A percentile compares a stretch with the other conserved stretches of the same genome.
phyloP scores from a whole-genome alignment of 2,888 invertebrate species.

The Melanostoma scalare region DNA sequence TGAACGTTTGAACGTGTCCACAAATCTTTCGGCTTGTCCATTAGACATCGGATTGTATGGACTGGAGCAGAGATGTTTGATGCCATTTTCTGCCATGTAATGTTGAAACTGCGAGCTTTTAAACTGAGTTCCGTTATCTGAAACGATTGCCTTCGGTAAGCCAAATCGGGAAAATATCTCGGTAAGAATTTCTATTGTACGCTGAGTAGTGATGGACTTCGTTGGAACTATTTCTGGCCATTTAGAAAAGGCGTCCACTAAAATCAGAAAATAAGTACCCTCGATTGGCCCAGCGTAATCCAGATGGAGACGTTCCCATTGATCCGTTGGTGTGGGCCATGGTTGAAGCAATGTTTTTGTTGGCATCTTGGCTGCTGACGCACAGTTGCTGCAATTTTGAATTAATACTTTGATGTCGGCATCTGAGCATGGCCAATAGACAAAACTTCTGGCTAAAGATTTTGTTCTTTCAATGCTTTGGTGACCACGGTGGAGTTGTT shows the following conservation, averaged over 20 bases:
- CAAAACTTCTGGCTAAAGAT: slow-evolving; percentile 74
- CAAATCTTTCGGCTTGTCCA: slow-evolving; percentile 73
- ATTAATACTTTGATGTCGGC: slow-evolving; percentile 75
- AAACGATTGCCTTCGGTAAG: slow-evolving; percentile 41
- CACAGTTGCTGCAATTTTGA: slow-evolving; percentile 74
- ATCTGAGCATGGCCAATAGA: slow-evolving; percentile 76
- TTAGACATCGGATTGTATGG: slow-evolving; percentile 65
- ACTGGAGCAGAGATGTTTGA: slow-evolving; percentile 37
- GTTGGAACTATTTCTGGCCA: slow-evolving; percentile 79
- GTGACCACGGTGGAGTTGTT: slow-evolving; percentile 74
- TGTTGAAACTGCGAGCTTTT: slow-evolving; percentile 41
- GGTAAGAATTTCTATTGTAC: slow-evolving; percentile 59
- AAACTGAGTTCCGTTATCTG: slow-evolving; percentile 59
- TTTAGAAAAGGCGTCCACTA: slow-evolving; percentile 80
- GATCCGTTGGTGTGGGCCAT: slow-evolving; percentile 74
- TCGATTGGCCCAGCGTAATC: slow-evolving; percentile 80
- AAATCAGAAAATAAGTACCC: slow-evolving; percentile 75
- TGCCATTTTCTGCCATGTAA: slow-evolving; percentile 36
- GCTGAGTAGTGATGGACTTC: slow-evolving; percentile 61
- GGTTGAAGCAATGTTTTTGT: slow-evolving; percentile 73
- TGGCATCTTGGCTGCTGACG: slow-evolving; percentile 74
- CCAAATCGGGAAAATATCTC: slow-evolving; percentile 72
- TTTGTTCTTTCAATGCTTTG: slow-evolving; percentile 76
- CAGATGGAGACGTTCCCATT: slow-evolving; percentile 80
- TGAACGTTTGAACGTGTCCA: slow-evolving; percentile 70